Base-by-base conservation (phyloP, 2,888 invertebrate genomes). In the Clusia tigrina region DNA sequence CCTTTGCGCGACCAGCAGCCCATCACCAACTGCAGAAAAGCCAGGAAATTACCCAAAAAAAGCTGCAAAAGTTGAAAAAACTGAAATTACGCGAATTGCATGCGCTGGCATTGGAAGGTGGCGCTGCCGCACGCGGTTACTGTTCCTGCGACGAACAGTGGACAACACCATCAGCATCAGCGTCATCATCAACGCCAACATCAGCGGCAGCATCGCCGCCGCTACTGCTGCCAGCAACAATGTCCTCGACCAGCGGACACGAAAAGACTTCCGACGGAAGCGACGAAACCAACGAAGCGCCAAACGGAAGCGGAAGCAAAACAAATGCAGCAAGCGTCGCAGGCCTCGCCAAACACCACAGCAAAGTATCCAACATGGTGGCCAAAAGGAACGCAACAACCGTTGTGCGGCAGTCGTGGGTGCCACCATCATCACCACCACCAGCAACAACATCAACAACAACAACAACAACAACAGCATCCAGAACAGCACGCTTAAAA, bases 121-220 rank as follows among this genome's bases (percentile, higher is more conserved):
- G 77, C 65, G 81, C 78, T 54, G 74, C 74, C 61, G 77, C 78
- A 20, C 73, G 79, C 20, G 80, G 80, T 56, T 80, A 81, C 66
- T 80, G 80, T 60, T 81, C 81, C 57, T 80, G 80, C 63, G 80
- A 80, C 60, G 80, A 81, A 66, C 80, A 80, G 68, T 76, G 77
- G 74, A 73, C 72, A n/a, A 68, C 72, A 63, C 71, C 73, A 62
- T 71, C 77, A 15, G 68, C 78, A 58, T 72, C 76, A 66, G 69
- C 69, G 32, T 64, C 69, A 20, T 65, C 74, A 42, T 32, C 68
- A 59, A 58, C 69, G 38, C 59, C 70, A 22, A 59, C 69, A 60
- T 73, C 77, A 55, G 67, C 77, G 26, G 68, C 68, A 17, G 64
- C 70, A 51, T 64, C 67, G 65, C 74, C 76, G 53, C 76, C 76